These are phyloP conservation scores for Seira ritae DNA, from an alignment of 2,888 invertebrate genomes.

Conservation along the genomic window DNA sequence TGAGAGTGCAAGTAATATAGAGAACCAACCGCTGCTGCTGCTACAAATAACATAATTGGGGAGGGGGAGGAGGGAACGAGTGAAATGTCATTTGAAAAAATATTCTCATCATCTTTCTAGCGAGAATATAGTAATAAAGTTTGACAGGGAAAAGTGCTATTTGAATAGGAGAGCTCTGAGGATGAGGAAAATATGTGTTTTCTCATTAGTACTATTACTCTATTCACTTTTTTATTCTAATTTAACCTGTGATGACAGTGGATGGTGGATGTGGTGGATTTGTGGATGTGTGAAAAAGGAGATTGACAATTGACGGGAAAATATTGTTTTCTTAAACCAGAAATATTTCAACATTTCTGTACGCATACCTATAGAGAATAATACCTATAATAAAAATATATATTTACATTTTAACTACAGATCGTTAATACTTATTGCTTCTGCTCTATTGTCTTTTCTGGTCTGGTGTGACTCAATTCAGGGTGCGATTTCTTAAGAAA, in stretches of 20 bases:
- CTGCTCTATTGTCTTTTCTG: no score
- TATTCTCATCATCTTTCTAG: constrained; percentile 48
- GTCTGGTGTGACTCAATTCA: not conserved
- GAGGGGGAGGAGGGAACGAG: constrained; percentile 25
- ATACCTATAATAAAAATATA: no score
- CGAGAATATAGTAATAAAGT: constrained; percentile 26
- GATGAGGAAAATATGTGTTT: constrained; percentile 53
- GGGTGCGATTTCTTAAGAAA: constrained; percentile 1
- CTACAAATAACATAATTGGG: constrained; percentile 19
- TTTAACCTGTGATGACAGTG: not conserved
- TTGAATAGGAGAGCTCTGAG: constrained; percentile 24
- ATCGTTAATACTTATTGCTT: no score
- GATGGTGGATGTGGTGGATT: constrained; percentile 13
- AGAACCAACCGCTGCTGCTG: not conserved
- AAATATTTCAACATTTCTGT: not conserved
- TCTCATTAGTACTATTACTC: constrained; percentile 31
- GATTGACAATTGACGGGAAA: constrained; percentile 12
- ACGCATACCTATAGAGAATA: no score
- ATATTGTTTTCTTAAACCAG: not conserved
- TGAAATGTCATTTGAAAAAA: constrained; percentile 59
- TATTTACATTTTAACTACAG: no score
- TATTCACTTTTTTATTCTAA: constrained; percentile 33
- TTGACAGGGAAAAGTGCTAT: constrained; percentile 48
- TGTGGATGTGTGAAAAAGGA: not conserved
- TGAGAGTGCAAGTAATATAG: constrained; percentile 1